Base-by-base conservation (phyloP, 2,113 vertebrate species). In the Trematomus loennbergii region DNA sequence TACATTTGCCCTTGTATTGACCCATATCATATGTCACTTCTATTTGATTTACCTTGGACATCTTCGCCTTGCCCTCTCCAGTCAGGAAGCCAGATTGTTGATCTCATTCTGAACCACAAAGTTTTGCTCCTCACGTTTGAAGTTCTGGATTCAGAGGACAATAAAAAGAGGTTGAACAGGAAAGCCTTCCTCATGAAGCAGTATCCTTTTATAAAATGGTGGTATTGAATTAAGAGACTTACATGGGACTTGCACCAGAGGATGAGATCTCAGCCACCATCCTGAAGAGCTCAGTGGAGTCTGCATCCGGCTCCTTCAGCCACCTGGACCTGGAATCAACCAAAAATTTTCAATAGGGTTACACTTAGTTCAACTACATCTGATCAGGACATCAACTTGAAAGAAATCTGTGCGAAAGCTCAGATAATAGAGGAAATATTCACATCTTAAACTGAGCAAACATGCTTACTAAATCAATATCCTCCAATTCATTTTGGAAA, bases 21-120 rank as follows among this genome's bases (percentile, higher is more conserved):
- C 9, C 9, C 2, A 25, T 53, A 25, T 29, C 9, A 11, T 5
- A 5, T 12, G 4, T n/a, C 7, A 20, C n/a, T 49, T 33, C 16
- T 9, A 1, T 5, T 13, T 18, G 48, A 45, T 82, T 87, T 96
- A 99, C 98, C 96, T 99, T 99, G 54, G 97, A 98, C 97, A 99
- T 98, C 94, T 99, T 99, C 69, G 96, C 95, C 86, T 97, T 97
- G 92, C 94, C 96, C 88, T 98, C 97, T 91, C 96, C 97, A 50
- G 96, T 99, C 84, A 99, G 95, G 95, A 99, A 99, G 62, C 97
- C 93, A 99, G 93, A 90, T 99, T 99, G 93, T 99, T 99, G 93
- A 99, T 99, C 94, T 99, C 98, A 93, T 99, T 99, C 88, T 99
- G 98, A 94, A 99, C 97, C 85, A 99, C 98, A 96, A 99, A 99